These are phyloP conservation scores for Drosophila kambysellisi DNA, from an alignment of 2,888 invertebrate species.

Conservation along the genomic window DNA sequence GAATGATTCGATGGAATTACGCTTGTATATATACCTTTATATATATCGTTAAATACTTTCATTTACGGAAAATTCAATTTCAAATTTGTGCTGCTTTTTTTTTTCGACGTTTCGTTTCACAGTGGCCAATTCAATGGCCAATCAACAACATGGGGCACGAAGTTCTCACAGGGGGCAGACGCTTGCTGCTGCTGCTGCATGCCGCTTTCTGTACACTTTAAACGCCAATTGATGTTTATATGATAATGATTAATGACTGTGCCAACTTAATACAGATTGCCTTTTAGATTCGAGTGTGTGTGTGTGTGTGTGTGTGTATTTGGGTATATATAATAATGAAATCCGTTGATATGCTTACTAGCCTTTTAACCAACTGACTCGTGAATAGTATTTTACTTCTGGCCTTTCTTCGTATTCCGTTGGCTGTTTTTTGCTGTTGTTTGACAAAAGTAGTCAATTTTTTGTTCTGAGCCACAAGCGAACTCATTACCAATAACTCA, in stretches of 20 bases:
- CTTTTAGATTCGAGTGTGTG: slow-evolving; percentile 35
- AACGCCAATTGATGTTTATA: slow-evolving; percentile 78
- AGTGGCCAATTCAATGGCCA: slow-evolving; percentile 54
- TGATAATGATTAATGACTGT: slow-evolving; percentile 76
- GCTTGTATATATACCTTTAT: background rate
- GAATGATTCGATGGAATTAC: background rate
- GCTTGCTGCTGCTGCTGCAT: slow-evolving; percentile 6
- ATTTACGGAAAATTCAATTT: slow-evolving; percentile 64
- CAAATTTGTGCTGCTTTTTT: slow-evolving; percentile 44
- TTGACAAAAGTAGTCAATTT: slow-evolving; percentile 40
- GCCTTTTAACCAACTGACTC: slow-evolving; percentile 28
- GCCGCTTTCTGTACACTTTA: slow-evolving; percentile 47
- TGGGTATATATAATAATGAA: slow-evolving; percentile 39
- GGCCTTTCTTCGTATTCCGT: background rate
- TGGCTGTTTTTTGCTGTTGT: background rate
- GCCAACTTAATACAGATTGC: slow-evolving; percentile 61
- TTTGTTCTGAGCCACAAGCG: slow-evolving; percentile 23
- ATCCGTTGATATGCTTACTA: slow-evolving; percentile 16
- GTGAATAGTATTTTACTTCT: slow-evolving; percentile 10
- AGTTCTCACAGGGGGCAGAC: slow-evolving; percentile 16
- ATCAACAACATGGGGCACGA: slow-evolving; percentile 57
- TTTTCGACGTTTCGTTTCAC: slow-evolving; percentile 11
- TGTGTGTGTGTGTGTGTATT: slow-evolving; percentile 19
- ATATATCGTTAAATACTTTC: slow-evolving; percentile 13
- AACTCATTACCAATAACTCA: slow-evolving; percentile 64